Base-by-base conservation (phyloP, 1,140 invertebrate species). In the Plodia interpunctella region DNA sequence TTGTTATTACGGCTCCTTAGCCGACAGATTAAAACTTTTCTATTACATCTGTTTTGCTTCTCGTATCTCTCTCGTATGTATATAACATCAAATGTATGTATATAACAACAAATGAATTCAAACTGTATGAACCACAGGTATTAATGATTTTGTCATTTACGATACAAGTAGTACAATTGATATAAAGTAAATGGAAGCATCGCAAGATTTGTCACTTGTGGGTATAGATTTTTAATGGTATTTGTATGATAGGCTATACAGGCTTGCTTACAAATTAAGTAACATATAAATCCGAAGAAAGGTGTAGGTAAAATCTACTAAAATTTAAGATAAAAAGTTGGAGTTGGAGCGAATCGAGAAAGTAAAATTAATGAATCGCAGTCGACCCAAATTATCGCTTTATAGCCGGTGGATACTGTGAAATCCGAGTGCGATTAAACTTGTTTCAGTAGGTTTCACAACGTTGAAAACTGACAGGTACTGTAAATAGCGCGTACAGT, bases 311-410 rank as follows among this genome's bases (percentile, higher is more conserved):
- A 44, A n/a, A 44, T 32, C 30, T 15, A n/a, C 2, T n/a, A 10
- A 15, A 17, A 53, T 2, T 53, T 53, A n/a, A 11, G 21, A 13
- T 25, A 49, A 55, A 62, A 57, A 57, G 20, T n/a, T n/a, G n/a
- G n/a, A n/a, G 19, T 57, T 60, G 38, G 15, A 53, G 59, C 53
- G 59, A 59, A 38, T 59, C 28, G 49, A 57, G 65, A 66, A 66
- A 66, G 60, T 66, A 60, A 54, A 68, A 38, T 70, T 73, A 72
- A 77, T 75, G 72, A 78, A 74, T 70, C 53, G 53, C n/a, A 38
- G 57, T 59, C 66, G 72, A 74, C 76, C 78, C 68, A 72, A 78
- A 79, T 78, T 53, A 62, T 69, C 64, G 63, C 68, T 74, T 72
- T 9, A 44, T 15, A 44, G 38, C 38, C 38, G 38, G 38, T 44